Evolutionary conservation across 1,140 invertebrate genomes (phyloP), one percentile per base, ranked within the genome.

Genomic region (Holotrichia oblita): DNA sequence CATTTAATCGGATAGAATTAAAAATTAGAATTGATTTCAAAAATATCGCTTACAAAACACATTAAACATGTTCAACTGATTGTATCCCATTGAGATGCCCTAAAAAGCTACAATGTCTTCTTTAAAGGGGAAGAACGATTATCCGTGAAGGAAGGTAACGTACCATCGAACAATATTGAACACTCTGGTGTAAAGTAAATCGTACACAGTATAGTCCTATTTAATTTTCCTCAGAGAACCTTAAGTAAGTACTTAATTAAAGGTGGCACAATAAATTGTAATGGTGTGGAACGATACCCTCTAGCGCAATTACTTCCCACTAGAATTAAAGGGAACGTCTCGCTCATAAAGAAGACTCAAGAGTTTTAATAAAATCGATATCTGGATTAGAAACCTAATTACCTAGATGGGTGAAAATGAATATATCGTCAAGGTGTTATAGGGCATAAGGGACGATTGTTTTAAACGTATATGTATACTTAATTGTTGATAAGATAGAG

Each of bases 181-280:
- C 61, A 22, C 10, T 69, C 61, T 27, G 22, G 22, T 69, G 22
- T 69, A 69, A 27, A 69, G 27, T 69, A 69, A 69, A 69, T 69
- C 61, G 61, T 69, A 7, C 22, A 69, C 61, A 69, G 22, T 69
- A 69, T 24, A 69, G 61, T 27, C 61, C 27, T 14, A 69, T 79
- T 82, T 80, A 79, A 82, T 82, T 82, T 80, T 81, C 78, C 74
- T 80, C 48, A 12, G 40, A 76, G 48, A 24, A 79, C 41, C 34
- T n/a, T 77, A 79, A 80, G 81, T 80, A 80, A 77, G 77, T 79
- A 77, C 78, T 81, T 82, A 82, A 82, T 82, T 81, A 79, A 79
- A 81, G 78, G 77, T 81, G 81, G 80, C 75, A 75, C 80, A 82
- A 82, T 82, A 82, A 82, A 82, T 82, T 78, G 77, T 77, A 80